phyloP scores from a whole-genome alignment of 2,888 invertebrate genomes.

The Pristionchus mayeri region DNA sequence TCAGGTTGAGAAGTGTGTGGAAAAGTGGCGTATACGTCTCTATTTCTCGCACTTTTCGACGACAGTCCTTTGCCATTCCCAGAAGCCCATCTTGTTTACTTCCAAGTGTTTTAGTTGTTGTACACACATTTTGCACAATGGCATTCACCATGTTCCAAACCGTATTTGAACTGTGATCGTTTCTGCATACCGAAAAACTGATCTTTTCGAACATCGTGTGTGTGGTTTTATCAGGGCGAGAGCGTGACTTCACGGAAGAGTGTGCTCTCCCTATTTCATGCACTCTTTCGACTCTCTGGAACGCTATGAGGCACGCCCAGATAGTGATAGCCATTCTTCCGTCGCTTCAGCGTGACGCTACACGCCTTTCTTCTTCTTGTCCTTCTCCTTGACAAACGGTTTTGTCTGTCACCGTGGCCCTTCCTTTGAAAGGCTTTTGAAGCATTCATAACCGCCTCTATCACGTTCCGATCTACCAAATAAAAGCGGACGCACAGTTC shows the following conservation, averaged over 20 bases:
- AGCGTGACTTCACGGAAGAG: no score
- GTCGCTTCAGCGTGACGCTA: background rate
- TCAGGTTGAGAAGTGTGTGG: no score
- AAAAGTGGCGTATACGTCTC: no score
- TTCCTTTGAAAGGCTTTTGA: background rate
- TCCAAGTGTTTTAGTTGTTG: no score
- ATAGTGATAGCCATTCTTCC: background rate
- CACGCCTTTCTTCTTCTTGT: background rate
- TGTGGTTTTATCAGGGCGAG: background rate
- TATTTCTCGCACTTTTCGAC: background rate
- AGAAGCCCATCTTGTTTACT: no score
- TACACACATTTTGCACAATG: no score
- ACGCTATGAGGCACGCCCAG: no score
- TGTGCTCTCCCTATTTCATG: no score
- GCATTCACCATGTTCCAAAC: no score
- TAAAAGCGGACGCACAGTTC: background rate
- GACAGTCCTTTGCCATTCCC: background rate
- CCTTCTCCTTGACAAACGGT: background rate
- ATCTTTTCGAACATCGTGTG: background rate
- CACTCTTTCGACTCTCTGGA: no score
- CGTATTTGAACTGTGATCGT: background rate
- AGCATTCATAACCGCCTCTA: background rate
- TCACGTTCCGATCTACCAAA: background rate
- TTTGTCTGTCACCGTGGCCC: background rate
- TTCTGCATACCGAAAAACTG: background rate